A percentile compares a stretch with the other conserved stretches of the same genome.
These are phyloP conservation scores for Himalopsyche anomala DNA, from an alignment of 2,888 invertebrate species.

Conservation along the genomic window DNA sequence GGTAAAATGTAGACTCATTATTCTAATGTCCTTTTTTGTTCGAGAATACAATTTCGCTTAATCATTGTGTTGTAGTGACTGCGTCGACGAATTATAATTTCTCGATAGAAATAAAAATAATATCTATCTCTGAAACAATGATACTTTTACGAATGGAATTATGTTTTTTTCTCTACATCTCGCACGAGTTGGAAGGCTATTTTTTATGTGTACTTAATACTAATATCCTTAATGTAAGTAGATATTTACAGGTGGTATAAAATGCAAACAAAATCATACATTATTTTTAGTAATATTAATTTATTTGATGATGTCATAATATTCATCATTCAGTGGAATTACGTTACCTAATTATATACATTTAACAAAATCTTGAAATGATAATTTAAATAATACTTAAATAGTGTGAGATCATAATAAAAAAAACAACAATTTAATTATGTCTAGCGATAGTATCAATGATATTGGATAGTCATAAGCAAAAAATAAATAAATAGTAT, in stretches of 20 bases:
- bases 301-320: too few species aligned
- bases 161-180: conserved; percentile 6
- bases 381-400: too few species aligned
- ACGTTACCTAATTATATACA: too few species aligned
- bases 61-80: conserved; percentile 21
- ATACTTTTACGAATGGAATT: conserved; percentile 9
- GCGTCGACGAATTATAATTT: conserved; percentile 14
- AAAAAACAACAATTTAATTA: too few species aligned
- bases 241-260: background rate
- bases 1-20: conserved; percentile 12
- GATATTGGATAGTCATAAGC: too few species aligned
- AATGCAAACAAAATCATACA: too few species aligned
- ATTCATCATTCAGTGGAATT: too few species aligned
- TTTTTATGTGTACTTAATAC: background rate
- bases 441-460: too few species aligned
- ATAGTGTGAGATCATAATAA: too few species aligned
- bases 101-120: conserved; percentile 34
- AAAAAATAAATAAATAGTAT: too few species aligned
- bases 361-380: too few species aligned
- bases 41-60: conserved; percentile 26
- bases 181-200: conserved; percentile 18
- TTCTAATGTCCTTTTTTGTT: conserved; percentile 20
- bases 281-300: too few species aligned
- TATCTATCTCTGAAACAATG: conserved; percentile 30
- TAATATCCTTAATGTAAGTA: conserved; percentile 13